These are phyloP conservation scores for Typhlichthys eigenmanni DNA, from an alignment of 2,797 vertebrate species.

Conservation along the genomic window DNA sequence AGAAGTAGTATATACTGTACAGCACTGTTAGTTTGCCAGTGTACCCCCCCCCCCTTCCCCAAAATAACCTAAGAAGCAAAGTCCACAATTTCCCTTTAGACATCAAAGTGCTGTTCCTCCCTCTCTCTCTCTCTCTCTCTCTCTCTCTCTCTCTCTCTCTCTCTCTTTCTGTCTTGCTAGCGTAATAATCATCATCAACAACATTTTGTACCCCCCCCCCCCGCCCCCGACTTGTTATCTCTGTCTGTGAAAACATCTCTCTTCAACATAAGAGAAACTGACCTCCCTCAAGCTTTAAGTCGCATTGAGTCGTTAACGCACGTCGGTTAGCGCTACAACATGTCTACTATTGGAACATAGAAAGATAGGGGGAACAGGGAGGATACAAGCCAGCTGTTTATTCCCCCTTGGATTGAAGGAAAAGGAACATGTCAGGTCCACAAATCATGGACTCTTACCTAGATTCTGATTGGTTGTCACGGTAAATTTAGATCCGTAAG, in stretches of 20 bases:
- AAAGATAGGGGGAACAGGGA: conserved; percentile 50
- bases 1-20: too few relatives aligned
- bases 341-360: conserved; percentile 42
- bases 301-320: not conserved
- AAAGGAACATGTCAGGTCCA: conserved; percentile 33
- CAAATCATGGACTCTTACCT: conserved; percentile 15
- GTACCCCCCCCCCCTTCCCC: too few relatives aligned
- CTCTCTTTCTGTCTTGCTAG: conserved; percentile 30
- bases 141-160: conserved; percentile 13
- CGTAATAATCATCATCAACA: conserved; percentile 37
- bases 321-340: conserved; percentile 12
- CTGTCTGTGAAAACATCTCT: conserved; percentile 28
- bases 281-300: not conserved
- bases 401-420: conserved; percentile 33
- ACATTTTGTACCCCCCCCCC: conserved; percentile 44
- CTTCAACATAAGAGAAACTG: not conserved
- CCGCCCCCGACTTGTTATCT: conserved; percentile 25
- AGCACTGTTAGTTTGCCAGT: too few relatives aligned
- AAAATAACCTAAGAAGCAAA: not conserved
- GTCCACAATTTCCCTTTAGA: conserved; percentile 47
- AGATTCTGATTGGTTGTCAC: conserved; percentile 45
- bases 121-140: conserved; percentile 16
- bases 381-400: conserved; percentile 49
- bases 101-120: conserved; percentile 76
- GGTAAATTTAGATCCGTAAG: conserved; percentile 30